These are phyloP conservation scores for Leucophenga varia DNA, from an alignment of 1,140 invertebrate genomes.

Conservation along the genomic window DNA sequence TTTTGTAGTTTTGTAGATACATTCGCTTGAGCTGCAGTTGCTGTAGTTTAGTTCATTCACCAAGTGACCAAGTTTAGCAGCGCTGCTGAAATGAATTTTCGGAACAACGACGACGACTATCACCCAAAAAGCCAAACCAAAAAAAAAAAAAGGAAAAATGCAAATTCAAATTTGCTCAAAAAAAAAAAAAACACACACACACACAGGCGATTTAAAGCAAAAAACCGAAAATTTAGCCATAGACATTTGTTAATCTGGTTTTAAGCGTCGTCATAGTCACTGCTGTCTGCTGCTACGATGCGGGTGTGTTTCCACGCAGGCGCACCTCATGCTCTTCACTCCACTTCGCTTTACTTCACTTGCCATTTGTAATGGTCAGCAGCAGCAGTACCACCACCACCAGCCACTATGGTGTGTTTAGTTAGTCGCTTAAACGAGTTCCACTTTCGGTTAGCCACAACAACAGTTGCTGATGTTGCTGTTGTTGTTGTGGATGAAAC, in stretches of 20 bases:
- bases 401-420: conserved; percentile 3
- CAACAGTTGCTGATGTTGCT: conserved; percentile 3
- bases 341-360: no score
- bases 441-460: conserved; percentile 17
- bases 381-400: no score
- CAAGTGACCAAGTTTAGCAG: conserved; percentile 41
- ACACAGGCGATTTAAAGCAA: neutral
- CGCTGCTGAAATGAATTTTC: conserved; percentile 7
- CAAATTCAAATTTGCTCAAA: conserved; percentile 51
- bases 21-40: no score
- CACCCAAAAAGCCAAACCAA: conserved; percentile 7
- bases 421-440: conserved; percentile 5
- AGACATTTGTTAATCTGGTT: conserved; percentile 53
- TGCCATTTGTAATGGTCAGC: no score
- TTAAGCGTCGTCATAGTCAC: conserved; percentile 32
- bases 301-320: conserved; percentile 39
- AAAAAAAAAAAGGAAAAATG: conserved; percentile 37
- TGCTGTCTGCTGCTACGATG: conserved; percentile 38
- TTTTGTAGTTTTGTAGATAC: no score
- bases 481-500: conserved; percentile 37
- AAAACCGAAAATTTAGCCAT: conserved; percentile 41
- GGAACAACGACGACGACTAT: conserved; percentile 1
- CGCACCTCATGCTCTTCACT: no score
- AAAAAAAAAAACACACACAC: conserved; percentile 9
- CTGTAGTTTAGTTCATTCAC: conserved; percentile 24